These are phyloP conservation scores for Hexactinellida sp. DNA, from an alignment of 37 sponge, comb jelly and placozoan genomes.

Conservation along the genomic window DNA sequence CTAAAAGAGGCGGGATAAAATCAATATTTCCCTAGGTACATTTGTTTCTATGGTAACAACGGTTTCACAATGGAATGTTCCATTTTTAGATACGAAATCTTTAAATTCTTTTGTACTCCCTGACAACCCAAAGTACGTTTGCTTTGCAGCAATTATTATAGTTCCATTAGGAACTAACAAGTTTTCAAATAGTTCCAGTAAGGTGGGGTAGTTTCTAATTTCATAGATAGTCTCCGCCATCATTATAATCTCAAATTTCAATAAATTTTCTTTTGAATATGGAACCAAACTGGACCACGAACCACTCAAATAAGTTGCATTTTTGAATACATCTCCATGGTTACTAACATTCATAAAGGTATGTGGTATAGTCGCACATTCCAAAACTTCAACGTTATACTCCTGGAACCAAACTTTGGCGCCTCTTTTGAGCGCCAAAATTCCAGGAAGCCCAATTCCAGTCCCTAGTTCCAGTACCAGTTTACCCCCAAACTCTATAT, in stretches of 20 bases:
- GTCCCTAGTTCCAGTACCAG: slow-evolving; percentile 82
- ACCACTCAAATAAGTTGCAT: not conserved
- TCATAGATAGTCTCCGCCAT: slow-evolving; percentile 91
- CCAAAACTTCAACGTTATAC: slow-evolving; percentile 76
- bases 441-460: slow-evolving; percentile 79
- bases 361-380: slow-evolving; percentile 62
- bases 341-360: slow-evolving; percentile 25
- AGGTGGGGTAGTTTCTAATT: slow-evolving; percentile 32
- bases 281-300: not conserved
- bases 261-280: not conserved
- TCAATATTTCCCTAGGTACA: slow-evolving; percentile 9
- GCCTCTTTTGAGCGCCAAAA: slow-evolving; percentile 44
- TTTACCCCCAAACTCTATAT: slow-evolving; percentile 7
- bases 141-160: slow-evolving; percentile 69
- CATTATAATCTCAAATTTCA: slow-evolving; percentile 63
- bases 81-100: slow-evolving; percentile 43
- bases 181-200: slow-evolving; percentile 42
- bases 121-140: slow-evolving; percentile 89
- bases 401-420: slow-evolving; percentile 78
- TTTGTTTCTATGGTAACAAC: not conserved
- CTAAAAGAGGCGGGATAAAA: not conserved
- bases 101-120: slow-evolving; percentile 55
- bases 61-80: not conserved
- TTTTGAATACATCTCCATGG: not conserved
- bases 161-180: slow-evolving; percentile 32